Evolutionary conservation across 2,888 invertebrate species (phyloP).

Genomic region (Pterobdella sp.): DNA sequence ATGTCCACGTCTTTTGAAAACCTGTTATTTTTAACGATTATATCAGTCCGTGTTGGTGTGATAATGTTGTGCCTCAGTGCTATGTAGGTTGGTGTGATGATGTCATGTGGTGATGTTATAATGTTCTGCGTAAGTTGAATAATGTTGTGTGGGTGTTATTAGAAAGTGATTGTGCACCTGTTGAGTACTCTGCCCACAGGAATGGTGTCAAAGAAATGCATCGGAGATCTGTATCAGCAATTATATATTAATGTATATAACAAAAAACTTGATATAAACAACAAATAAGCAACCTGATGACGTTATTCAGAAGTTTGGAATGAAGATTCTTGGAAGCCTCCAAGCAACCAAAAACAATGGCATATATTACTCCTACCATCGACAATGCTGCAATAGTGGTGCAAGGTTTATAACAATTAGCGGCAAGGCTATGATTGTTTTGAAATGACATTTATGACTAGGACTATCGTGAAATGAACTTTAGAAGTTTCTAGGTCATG

Average conservation of each 20-base stretch:
- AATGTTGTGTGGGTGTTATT: conserved; percentile 4
- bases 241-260: not conserved
- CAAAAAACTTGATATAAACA: not conserved
- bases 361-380: conserved; percentile 34
- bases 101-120: not conserved
- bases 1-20: conserved; percentile 38
- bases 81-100: not conserved
- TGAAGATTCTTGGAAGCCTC: conserved; percentile 47
- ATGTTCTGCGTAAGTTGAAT: conserved; percentile 11
- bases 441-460: no score
- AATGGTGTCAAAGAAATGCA: conserved; percentile 53
- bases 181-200: conserved; percentile 52
- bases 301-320: conserved; percentile 43
- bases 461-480: no score
- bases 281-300: conserved; percentile 39
- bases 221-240: conserved; percentile 41
- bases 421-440: no score
- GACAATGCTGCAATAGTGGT: conserved; percentile 30
- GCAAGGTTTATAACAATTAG: not conserved
- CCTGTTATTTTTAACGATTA: no score
- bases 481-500: no score
- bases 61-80: not conserved
- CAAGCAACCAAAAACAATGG: conserved; percentile 47
- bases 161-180: conserved; percentile 36
- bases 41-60: not conserved